These are phyloP conservation scores for Ooceraea biroi DNA, from an alignment of 1,140 invertebrate genomes.

Conservation along the genomic window DNA sequence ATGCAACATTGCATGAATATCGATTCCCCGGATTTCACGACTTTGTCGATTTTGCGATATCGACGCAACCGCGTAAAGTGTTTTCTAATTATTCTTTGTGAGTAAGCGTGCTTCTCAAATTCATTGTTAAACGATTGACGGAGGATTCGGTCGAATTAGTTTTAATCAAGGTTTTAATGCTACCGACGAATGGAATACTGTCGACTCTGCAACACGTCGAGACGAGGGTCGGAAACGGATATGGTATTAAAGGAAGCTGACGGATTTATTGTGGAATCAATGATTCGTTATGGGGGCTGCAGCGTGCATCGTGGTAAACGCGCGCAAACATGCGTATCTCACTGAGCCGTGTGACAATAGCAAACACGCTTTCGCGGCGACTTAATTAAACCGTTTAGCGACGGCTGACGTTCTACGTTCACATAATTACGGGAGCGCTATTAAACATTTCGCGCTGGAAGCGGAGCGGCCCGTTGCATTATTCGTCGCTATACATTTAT, in stretches of 20 bases:
- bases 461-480: neutral
- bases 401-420: conserved; percentile 31
- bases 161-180: no score
- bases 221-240: neutral
- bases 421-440: conserved; percentile 18
- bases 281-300: neutral
- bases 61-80: no score
- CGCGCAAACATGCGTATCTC: neutral
- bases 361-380: neutral
- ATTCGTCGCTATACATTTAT: neutral
- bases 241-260: neutral
- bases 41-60: no score
- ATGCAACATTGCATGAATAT: no score
- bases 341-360: neutral
- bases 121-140: no score
- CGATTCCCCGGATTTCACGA: no score
- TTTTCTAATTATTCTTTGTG: no score
- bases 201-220: no score
- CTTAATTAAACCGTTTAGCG: conserved; percentile 18
- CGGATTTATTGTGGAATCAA: neutral
- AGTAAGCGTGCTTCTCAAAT: no score
- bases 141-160: no score
- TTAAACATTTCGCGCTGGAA: neutral
- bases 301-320: neutral
- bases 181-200: no score